Evolutionary conservation across 1,140 invertebrate genomes (phyloP).

Genomic region (Drosophila lacertosa): DNA sequence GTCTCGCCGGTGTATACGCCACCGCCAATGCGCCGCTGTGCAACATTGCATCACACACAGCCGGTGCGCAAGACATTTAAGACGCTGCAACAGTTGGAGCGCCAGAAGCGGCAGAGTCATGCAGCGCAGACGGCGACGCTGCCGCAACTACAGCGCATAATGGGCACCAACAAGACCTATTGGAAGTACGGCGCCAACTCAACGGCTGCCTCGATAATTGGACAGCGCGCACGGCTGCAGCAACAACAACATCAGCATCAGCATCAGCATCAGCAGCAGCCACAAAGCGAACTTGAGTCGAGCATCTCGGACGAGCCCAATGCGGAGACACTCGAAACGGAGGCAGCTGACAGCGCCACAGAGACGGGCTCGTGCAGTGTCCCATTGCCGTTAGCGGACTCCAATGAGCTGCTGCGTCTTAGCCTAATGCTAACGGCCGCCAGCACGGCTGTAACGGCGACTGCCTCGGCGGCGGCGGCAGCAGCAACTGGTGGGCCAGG

Average conservation of each 20-base stretch:
- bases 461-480: conserved; percentile 36
- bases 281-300: conserved; percentile 57
- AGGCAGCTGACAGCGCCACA: conserved; percentile 51
- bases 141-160: conserved; percentile 60
- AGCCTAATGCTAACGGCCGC: conserved; percentile 77
- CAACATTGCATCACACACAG: conserved; percentile 71
- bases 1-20: conserved; percentile 76
- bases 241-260: conserved; percentile 49
- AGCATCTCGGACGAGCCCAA: conserved; percentile 63
- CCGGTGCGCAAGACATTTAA: conserved; percentile 75
- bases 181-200: conserved; percentile 80
- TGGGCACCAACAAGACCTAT: conserved; percentile 73
- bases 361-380: conserved; percentile 79
- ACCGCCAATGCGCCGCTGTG: conserved; percentile 76
- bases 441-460: conserved; percentile 65
- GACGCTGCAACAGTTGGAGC: conserved; percentile 69
- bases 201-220: conserved; percentile 76
- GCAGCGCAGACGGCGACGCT: conserved; percentile 14
- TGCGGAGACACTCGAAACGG: conserved; percentile 49
- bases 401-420: conserved; percentile 74
- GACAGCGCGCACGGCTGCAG: conserved; percentile 55
- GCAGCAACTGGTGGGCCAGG: conserved; percentile 58
- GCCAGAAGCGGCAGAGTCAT: conserved; percentile 57
- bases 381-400: conserved; percentile 68
- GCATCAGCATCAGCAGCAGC: conserved; percentile 35